These are phyloP conservation scores for Laterallus jamaicensis DNA, from an alignment of 2,113 vertebrate genomes.

Conservation along the genomic window DNA sequence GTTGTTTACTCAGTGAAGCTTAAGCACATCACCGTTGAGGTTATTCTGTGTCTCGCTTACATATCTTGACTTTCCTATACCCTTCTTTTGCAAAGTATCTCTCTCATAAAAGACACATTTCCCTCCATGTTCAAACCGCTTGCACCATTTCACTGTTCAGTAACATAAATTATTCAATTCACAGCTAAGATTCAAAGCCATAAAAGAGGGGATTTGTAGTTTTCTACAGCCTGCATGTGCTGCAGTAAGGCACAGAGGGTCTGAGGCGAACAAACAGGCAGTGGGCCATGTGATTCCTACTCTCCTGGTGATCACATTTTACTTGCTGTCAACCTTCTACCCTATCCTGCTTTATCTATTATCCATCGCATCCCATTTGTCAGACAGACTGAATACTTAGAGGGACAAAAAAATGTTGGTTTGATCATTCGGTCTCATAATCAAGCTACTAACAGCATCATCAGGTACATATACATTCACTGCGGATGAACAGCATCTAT, in stretches of 20 bases:
- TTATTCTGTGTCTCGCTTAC: not conserved
- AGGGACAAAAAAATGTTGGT: not conserved
- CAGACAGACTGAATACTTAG: not conserved
- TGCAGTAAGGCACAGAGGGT: not conserved
- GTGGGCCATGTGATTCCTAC: not conserved
- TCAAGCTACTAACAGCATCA: not conserved
- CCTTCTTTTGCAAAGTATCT: not conserved
- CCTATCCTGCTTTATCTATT: not conserved
- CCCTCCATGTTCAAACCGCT: not conserved
- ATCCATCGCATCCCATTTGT: not conserved
- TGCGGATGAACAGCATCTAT: not conserved
- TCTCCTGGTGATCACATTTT: not conserved
- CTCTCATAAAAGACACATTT: not conserved
- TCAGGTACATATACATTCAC: not conserved
- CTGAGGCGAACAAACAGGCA: not conserved
- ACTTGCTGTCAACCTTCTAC: not conserved
- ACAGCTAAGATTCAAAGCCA: not conserved
- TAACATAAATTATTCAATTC: constrained; percentile 19
- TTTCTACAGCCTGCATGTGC: not conserved
- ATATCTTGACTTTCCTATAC: not conserved
- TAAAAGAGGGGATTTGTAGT: not conserved
- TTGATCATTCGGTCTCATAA: not conserved
- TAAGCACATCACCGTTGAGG: not conserved
- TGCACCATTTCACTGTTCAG: not conserved
- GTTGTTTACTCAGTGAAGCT: constrained; percentile 36